phyloP scores from a whole-genome alignment of 2,113 vertebrate species.

The Monarcha castaneiventris region DNA sequence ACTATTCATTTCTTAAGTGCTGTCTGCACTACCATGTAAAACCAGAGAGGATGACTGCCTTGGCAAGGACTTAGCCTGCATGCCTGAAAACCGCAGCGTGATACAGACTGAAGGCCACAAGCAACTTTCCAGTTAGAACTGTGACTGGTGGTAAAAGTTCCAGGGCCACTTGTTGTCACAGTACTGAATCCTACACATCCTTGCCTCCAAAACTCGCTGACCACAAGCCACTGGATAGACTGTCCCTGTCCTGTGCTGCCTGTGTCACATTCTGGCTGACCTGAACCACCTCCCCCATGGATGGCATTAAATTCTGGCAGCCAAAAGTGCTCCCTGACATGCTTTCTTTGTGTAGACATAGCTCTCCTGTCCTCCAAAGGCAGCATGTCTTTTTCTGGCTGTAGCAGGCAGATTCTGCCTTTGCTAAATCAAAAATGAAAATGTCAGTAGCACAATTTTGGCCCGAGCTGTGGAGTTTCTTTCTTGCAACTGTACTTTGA shows the following conservation, averaged over 20 bases:
- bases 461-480: fast-evolving
- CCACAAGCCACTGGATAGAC: not conserved
- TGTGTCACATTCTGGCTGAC: not conserved
- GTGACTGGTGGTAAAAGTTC: not conserved
- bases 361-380: not conserved
- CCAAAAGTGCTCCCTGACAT: not conserved
- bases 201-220: not conserved
- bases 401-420: not conserved
- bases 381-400: not conserved
- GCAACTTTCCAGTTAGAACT: not conserved
- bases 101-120: not conserved
- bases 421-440: not conserved
- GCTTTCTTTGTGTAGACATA: not conserved
- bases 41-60: not conserved
- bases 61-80: not conserved
- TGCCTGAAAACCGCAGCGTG: not conserved
- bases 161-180: not conserved
- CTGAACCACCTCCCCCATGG: not conserved
- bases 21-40: not conserved
- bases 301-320: not conserved
- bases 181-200: not conserved
- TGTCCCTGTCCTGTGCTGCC: not conserved
- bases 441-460: not conserved
- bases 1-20: not conserved
- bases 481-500: not conserved